phyloP scores from a whole-genome alignment of 2,113 vertebrate genomes.

The Rhodinocichla rosea region DNA sequence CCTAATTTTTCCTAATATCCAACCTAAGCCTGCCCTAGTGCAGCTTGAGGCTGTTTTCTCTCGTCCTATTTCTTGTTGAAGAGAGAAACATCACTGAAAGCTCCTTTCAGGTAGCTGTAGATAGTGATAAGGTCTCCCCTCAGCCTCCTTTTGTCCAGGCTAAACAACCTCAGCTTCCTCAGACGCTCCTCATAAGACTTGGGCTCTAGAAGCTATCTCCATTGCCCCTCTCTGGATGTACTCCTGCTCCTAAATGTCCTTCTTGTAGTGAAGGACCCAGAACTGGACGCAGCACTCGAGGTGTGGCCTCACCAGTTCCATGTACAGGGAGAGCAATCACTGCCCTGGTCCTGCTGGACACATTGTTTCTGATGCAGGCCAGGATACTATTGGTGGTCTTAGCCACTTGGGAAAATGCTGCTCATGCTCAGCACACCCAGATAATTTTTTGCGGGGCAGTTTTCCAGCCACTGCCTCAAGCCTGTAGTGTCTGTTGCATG shows the following conservation, averaged over 20 bases:
- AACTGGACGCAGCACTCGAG: rapidly evolving
- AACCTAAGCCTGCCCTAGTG: not conserved
- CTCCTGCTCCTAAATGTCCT: not conserved
- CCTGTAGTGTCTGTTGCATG: not conserved
- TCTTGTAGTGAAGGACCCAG: not conserved
- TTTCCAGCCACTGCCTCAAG: not conserved
- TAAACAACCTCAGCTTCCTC: not conserved
- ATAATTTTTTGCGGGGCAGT: not conserved
- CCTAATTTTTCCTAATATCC: not conserved
- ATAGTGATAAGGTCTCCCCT: not conserved
- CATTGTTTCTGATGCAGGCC: not conserved
- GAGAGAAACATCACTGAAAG: not conserved
- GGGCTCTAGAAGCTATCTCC: not conserved
- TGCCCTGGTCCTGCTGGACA: not conserved
- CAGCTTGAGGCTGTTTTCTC: not conserved
- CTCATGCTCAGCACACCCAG: not conserved
- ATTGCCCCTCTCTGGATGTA: no score
- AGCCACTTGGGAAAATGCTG: not conserved
- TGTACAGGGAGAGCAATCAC: rapidly evolving
- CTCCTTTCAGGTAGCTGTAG: not conserved
- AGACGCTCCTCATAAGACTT: not conserved
- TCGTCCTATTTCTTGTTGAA: not conserved
- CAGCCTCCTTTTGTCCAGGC: not conserved
- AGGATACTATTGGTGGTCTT: not conserved
- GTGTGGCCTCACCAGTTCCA: not conserved